Conservation (phyloP, 2,113 vertebrate genomes). For the Gavialis gangeticus region DNA sequence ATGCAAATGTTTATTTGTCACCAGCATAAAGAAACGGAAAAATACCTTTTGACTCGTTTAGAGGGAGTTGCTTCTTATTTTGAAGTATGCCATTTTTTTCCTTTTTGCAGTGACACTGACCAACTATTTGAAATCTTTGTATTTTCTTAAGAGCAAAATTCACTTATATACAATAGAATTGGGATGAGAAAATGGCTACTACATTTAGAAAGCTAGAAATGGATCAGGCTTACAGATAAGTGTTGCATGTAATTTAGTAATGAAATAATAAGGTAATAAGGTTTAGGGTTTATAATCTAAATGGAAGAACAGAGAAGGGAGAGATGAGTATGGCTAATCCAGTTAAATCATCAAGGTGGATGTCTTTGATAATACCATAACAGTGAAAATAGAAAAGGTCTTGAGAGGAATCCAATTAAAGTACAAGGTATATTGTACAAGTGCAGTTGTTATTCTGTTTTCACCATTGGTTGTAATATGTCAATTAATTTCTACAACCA, state of each 20-base stretch:
- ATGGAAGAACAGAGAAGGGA: not conserved
- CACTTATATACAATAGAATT: not conserved
- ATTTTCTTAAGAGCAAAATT: not conserved
- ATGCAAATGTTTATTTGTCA: not conserved
- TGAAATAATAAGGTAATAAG: constrained; percentile 16
- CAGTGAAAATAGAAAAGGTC: not conserved
- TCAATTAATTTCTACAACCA: not conserved
- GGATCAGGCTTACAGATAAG: not conserved
- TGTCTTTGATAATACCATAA: not conserved
- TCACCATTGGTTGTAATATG: not conserved
- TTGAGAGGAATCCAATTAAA: not conserved
- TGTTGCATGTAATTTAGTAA: constrained; percentile 7
- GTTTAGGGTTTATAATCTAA: constrained; percentile 33
- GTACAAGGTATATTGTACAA: not conserved
- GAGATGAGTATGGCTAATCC: not conserved
- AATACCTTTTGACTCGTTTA: not conserved
- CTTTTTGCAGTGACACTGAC: not conserved
- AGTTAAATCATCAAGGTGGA: constrained; percentile 28
- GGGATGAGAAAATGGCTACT: not conserved
- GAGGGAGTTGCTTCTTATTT: not conserved
- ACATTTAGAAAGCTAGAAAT: not conserved
- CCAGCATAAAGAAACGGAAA: not conserved
- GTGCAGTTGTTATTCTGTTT: not conserved
- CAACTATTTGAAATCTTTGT: not conserved
- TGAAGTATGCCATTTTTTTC: not conserved